Conservation (phyloP, 2,888 invertebrate genomes). For the Coenonympha arcania region DNA sequence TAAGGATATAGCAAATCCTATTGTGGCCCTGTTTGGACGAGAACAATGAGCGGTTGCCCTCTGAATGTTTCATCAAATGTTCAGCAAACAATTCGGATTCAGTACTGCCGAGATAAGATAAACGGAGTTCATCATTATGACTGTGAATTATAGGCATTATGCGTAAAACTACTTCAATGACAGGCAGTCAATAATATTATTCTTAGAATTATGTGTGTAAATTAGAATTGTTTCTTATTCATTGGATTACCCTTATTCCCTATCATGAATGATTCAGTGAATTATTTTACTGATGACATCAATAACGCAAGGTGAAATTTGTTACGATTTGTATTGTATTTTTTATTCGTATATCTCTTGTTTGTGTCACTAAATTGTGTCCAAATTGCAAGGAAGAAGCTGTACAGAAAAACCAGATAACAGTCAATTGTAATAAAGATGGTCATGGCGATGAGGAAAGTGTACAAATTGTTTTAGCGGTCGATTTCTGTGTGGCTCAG, state of each 20-base stretch:
- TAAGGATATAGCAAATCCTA: constrained; percentile 38
- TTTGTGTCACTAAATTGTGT: too few relatives aligned
- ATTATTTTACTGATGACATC: too few relatives aligned
- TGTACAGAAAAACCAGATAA: neutral
- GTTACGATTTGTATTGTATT: too few relatives aligned
- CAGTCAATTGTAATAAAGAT: neutral
- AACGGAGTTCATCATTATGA: constrained; percentile 3
- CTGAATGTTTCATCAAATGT: constrained; percentile 37
- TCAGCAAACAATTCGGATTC: constrained; percentile 29
- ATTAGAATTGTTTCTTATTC: too few relatives aligned
- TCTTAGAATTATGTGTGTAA: too few relatives aligned
- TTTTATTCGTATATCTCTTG: too few relatives aligned
- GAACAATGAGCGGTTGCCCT: constrained; percentile 32
- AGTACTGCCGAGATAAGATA: constrained; percentile 11
- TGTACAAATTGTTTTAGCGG: neutral
- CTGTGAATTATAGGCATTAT: neutral
- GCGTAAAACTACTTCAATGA: too few relatives aligned
- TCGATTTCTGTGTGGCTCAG: constrained; percentile 22
- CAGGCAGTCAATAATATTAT: too few relatives aligned
- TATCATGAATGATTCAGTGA: too few relatives aligned
- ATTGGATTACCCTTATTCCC: neutral
- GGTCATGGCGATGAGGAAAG: too few relatives aligned
- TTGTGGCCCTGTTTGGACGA: constrained; percentile 33
- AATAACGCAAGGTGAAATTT: too few relatives aligned
- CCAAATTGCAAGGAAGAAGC: neutral